Base-by-base conservation (phyloP, 2,797 vertebrate genomes). In the Platalea minor region DNA sequence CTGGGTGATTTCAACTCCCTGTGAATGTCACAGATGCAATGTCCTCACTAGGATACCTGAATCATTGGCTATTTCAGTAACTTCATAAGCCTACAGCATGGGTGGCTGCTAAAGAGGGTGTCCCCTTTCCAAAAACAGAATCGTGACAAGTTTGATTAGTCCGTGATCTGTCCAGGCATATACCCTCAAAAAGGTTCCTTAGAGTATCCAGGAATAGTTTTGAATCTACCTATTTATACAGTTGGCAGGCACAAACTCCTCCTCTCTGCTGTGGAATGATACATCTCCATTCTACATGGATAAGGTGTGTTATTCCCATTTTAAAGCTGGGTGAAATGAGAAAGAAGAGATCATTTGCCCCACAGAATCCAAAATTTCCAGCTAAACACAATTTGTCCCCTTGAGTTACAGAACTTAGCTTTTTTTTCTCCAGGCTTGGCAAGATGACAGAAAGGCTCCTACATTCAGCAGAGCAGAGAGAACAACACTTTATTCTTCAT, bases 361-460 rank as follows among this genome's bases (percentile, higher is more conserved):
- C 25, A 74, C 69, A 64, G 81, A 95, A 75, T 56, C 17, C 11
- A 83, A 31, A 91, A 57, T 78, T 88, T 93, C 68, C 61, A 95
- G 20, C 29, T 92, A 93, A 91, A 93, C 29, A 41, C 76, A 81
- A 76, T 93, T 84, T 90, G 54, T 76, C 59, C 76, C 88, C 57
- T 75, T 64, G 25, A 90, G 46, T 53, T 68, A n/a, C 31, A 92
- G 41, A 92, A 96, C 17, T 63, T 65, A 17, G 5, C 0, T 5
- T 24, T 70, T 54, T 70, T 17, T 33, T 6, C n/a, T 68, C 43
- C 26, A 75, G 53, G 61, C 31, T 84, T 97, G 87, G 87, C 78
- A 93, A 56, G 29, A 63, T 81, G 87, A 75, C 82, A 94, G 76
- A 88, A 87, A 89, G 81, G 64, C 75, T 91, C 79, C 87, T 91